Percentiles rank a stretch among this genome's conserved stretches.
phyloP scores from a whole-genome alignment of 2,888 invertebrate species.

The Drosophila mulleri region DNA sequence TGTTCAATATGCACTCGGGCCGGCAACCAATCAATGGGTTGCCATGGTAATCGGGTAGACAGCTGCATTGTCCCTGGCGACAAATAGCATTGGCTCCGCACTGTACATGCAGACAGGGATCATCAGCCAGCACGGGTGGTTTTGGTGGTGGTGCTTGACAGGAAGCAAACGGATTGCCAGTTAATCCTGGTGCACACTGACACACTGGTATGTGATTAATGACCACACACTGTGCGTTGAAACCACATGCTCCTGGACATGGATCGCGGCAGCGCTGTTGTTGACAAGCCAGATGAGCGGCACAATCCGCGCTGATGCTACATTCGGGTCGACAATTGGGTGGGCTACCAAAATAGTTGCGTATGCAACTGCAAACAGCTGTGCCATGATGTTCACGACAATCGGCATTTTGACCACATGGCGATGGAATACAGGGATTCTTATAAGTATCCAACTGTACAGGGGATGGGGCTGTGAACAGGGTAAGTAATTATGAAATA shows the following conservation, averaged over 20 bases:
- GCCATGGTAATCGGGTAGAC: slow-evolving; percentile 88
- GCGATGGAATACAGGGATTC: slow-evolving; percentile 90
- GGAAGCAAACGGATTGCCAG: slow-evolving; percentile 89
- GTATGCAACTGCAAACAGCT: slow-evolving; percentile 89
- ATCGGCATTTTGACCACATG: slow-evolving; percentile 90
- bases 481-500: slow-evolving; percentile 5
- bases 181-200: slow-evolving; percentile 87
- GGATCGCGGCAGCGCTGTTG: slow-evolving; percentile 90
- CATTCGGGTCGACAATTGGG: slow-evolving; percentile 91
- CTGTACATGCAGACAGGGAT: slow-evolving; percentile 90
- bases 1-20: slow-evolving; percentile 89
- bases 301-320: slow-evolving; percentile 89
- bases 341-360: slow-evolving; percentile 89
- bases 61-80: slow-evolving; percentile 89
- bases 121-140: slow-evolving; percentile 84
- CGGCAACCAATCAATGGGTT: slow-evolving; percentile 89
- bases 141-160: slow-evolving; percentile 86
- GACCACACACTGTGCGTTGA: slow-evolving; percentile 87
- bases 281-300: slow-evolving; percentile 89
- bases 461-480: slow-evolving; percentile 49
- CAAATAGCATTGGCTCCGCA: slow-evolving; percentile 90
- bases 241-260: slow-evolving; percentile 90
- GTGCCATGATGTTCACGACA: slow-evolving; percentile 88
- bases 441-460: slow-evolving; percentile 80
- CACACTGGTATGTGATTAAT: slow-evolving; percentile 90